A percentile compares a stretch with the other conserved stretches of the same genome.
phyloP scores from a whole-genome alignment of 2,797 vertebrate genomes.

The Pangasius krempfi region DNA sequence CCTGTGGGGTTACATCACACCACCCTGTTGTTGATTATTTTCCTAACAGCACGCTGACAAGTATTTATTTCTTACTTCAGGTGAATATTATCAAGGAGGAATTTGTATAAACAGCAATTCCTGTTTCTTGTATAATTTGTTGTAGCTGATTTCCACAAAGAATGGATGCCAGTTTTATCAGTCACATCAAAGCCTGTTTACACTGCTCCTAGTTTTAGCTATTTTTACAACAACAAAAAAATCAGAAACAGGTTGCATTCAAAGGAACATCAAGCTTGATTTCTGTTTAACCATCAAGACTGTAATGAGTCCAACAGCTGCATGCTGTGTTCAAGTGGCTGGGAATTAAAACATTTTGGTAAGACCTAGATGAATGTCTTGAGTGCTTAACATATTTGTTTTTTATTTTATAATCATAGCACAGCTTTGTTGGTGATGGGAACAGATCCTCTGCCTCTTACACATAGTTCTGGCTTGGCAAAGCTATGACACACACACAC shows the following conservation, averaged over 20 bases:
- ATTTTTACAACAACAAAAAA: background rate
- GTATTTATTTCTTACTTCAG: background rate
- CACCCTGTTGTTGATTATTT: background rate
- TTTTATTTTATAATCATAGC: background rate
- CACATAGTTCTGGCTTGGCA: background rate
- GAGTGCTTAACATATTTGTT: background rate
- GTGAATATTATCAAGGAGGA: background rate
- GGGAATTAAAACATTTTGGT: background rate
- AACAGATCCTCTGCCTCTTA: background rate
- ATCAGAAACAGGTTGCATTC: background rate
- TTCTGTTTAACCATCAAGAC: background rate
- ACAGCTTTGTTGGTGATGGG: background rate
- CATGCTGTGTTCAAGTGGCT: background rate
- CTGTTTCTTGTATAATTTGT: slow-evolving; percentile 1
- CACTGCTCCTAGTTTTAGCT: background rate
- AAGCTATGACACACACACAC: background rate
- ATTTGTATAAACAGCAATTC: background rate
- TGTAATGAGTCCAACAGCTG: background rate
- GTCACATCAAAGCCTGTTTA: slow-evolving; percentile 30
- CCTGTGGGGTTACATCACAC: background rate
- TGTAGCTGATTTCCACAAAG: background rate
- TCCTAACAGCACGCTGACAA: background rate
- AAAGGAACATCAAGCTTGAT: background rate
- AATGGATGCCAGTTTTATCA: slow-evolving; percentile 32
- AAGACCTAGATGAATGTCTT: background rate